These are phyloP conservation scores for Lagenorhynchus albirostris DNA, from an alignment of 2,113 vertebrate genomes.

Conservation along the genomic window DNA sequence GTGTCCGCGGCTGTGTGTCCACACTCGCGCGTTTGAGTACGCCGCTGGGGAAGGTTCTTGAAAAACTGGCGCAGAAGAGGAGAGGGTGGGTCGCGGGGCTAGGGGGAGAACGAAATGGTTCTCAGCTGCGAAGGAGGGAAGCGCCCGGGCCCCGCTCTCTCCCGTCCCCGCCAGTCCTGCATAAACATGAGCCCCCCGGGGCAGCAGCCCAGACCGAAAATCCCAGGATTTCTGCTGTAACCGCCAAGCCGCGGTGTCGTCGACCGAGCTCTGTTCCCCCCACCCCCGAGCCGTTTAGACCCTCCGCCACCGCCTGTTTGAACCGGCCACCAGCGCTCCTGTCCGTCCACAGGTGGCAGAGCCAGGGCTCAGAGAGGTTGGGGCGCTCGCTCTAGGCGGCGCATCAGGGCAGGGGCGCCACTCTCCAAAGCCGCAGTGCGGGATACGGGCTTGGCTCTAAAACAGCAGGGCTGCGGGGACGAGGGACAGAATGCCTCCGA, in stretches of 20 bases:
- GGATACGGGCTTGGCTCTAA: not conserved
- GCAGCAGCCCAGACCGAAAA: not conserved
- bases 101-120: constrained; percentile 75
- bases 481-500: fast-evolving
- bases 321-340: not conserved
- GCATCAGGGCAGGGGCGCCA: not conserved
- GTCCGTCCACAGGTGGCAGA: not conserved
- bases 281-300: not conserved
- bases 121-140: constrained; percentile 81
- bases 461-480: no score
- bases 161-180: not conserved
- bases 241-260: not conserved
- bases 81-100: not conserved
- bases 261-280: fast-evolving
- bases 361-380: not conserved
- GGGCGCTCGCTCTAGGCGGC: not conserved
- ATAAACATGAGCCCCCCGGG: not conserved
- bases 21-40: not conserved
- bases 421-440: fast-evolving
- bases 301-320: not conserved
- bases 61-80: constrained; percentile 73
- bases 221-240: not conserved
- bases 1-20: not conserved
- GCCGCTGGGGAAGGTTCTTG: constrained; percentile 71
- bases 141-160: not conserved